Evolutionary conservation across 30 jellyfish, hydroid and myxozoan species (phyloP).

Genomic region (Aurelia coerulea): DNA sequence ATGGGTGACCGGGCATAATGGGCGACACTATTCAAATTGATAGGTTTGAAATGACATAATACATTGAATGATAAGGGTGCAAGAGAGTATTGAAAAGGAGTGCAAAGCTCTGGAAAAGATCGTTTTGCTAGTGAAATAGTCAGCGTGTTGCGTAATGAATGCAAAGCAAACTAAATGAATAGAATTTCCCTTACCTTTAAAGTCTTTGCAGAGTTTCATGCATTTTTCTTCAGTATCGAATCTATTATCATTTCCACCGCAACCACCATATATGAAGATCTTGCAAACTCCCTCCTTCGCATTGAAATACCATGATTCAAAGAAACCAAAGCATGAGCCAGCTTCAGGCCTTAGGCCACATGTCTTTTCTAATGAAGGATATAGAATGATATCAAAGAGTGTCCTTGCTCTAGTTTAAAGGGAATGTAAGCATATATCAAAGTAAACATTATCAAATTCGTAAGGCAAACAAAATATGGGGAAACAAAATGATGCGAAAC

Average conservation of each 20-base stretch:
- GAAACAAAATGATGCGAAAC: no score
- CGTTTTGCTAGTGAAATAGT: neutral
- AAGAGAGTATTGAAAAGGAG: no score
- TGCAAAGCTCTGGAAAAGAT: neutral
- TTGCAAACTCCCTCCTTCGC: slow-evolving; percentile 37
- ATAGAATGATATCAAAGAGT: no score
- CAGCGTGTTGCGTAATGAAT: neutral
- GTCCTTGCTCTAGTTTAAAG: no score
- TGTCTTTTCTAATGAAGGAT: slow-evolving; percentile 31
- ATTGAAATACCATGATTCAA: slow-evolving; percentile 63
- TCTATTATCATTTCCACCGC: slow-evolving; percentile 82
- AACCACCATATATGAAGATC: slow-evolving; percentile 76
- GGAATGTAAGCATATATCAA: no score
- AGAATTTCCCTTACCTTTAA: slow-evolving; percentile 1
- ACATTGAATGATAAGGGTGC: no score
- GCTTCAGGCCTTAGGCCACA: slow-evolving; percentile 61
- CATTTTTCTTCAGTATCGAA: slow-evolving; percentile 53
- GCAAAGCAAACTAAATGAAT: neutral
- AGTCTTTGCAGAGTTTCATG: slow-evolving; percentile 28
- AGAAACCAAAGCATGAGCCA: slow-evolving; percentile 82
- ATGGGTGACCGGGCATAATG: no score
- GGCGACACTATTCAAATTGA: no score
- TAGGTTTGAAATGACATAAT: no score
- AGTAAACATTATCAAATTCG: no score
- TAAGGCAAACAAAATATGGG: no score